Evolutionary conservation across 1,140 invertebrate species (phyloP).

Genomic region (Leptinotarsa texana): DNA sequence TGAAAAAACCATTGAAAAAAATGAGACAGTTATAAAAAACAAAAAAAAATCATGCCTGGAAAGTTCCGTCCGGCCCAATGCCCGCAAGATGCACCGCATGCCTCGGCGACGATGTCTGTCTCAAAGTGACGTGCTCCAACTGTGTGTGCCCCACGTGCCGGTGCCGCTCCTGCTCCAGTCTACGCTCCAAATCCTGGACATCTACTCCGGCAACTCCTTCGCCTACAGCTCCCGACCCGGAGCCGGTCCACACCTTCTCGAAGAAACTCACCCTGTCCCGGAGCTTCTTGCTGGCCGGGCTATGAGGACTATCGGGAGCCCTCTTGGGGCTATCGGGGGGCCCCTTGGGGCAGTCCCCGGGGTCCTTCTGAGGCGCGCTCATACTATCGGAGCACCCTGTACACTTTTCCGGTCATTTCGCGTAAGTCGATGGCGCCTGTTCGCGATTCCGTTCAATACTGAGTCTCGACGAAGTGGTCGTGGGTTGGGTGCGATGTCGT

Average conservation of each 20-base stretch:
- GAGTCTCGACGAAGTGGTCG: slow-evolving; percentile 31
- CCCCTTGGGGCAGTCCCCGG: slow-evolving; percentile 39
- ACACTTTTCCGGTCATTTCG: slow-evolving; percentile 37
- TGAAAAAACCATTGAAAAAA: too few species aligned
- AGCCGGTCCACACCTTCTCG: slow-evolving; percentile 73
- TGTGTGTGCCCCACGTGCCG: slow-evolving; percentile 59
- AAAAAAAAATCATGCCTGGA: slow-evolving; percentile 39
- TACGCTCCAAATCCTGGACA: slow-evolving; percentile 65
- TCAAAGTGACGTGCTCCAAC: slow-evolving; percentile 62
- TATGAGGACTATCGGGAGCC: slow-evolving; percentile 39
- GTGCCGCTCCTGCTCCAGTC: slow-evolving; percentile 61
- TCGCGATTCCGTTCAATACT: slow-evolving; percentile 51
- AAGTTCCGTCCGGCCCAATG: slow-evolving; percentile 41
- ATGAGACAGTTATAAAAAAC: too few species aligned
- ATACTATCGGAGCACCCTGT: slow-evolving; percentile 25
- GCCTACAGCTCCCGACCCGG: slow-evolving; percentile 55
- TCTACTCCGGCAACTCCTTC: slow-evolving; percentile 62
- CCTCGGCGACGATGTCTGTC: slow-evolving; percentile 60
- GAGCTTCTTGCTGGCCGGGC: slow-evolving; percentile 57
- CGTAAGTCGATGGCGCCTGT: slow-evolving; percentile 28
- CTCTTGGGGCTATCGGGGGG: slow-evolving; percentile 38
- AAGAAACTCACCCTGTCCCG: slow-evolving; percentile 75
- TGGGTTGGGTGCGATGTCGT: slow-evolving; percentile 32
- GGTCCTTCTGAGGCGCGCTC: slow-evolving; percentile 38
- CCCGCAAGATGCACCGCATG: slow-evolving; percentile 48